Base-by-base conservation (phyloP, 2,113 vertebrate genomes). In the Zapus hudsonius region DNA sequence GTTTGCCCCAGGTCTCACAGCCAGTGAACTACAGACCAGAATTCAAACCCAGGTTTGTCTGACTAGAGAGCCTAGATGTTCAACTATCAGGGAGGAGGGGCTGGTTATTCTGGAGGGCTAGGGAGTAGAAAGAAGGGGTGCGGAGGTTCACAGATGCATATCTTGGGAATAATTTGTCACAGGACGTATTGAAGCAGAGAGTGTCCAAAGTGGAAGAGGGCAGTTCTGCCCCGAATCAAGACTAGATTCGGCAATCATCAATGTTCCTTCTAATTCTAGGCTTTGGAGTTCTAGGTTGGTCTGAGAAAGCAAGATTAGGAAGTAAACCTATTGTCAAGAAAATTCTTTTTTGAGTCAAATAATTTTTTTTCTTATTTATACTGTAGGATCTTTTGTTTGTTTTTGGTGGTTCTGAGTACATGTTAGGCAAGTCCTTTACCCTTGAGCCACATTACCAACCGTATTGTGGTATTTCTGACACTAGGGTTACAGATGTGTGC, bases 91-190 rank as follows among this genome's bases (percentile, higher is more conserved):
- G 33, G 29, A 74, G 33, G 29, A 74, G 38, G 33, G 20, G 27
- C 57, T 27, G 31, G 44, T 20, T 67, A 31, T 83, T n/a, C 33
- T 2, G 44, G 61, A 7, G 29, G 20, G 1, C 6, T 3, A 16
- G 11, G 3, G 55, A 47, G 31, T 29, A 13, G 44, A 16, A 19
- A 22, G 15, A 3, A 4, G 20, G 0, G 0, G 29, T 47, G 57
- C 55, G 33, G 52, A 52, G 11, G n/a, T 38, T 31, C 59, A 38
- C 2, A 3, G n/a, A 69, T 31, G 40, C 31, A 55, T 17, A 12
- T 63, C 38, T 9, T 76, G n/a, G 25, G 55, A 5, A 40, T 23
- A 27, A 42, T 52, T 42, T 72, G 57, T 29, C 25, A 7, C 47
- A 23, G 66, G 31, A 19, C 5, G n/a, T 40, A 29, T 1, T 17